Conservation (phyloP, 1,140 invertebrate genomes). For the Caenorhabditis briggsae region DNA sequence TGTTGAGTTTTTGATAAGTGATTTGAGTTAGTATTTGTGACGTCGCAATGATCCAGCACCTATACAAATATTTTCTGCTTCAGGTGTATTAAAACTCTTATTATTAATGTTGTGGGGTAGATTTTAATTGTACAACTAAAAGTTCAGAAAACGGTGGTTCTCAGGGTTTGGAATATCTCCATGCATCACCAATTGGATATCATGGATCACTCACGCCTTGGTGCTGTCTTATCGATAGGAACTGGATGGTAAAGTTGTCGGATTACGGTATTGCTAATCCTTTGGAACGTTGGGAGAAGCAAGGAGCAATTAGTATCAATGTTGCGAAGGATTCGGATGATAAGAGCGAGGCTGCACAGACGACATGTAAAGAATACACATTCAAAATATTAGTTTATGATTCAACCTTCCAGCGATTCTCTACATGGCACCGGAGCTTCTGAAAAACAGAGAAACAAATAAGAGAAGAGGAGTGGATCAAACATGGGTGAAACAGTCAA, state of each 20-base stretch:
- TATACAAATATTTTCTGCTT: no score
- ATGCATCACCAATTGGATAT: conserved; percentile 74
- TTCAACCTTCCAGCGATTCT: conserved; percentile 50
- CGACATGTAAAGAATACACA: conserved; percentile 64
- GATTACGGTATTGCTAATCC: conserved; percentile 75
- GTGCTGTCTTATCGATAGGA: conserved; percentile 73
- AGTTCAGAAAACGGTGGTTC: conserved; percentile 31
- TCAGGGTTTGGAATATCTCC: conserved; percentile 63
- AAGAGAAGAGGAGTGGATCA: conserved; percentile 64
- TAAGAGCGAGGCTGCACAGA: conserved; percentile 72
- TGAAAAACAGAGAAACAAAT: conserved; percentile 66
- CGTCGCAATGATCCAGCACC: no score
- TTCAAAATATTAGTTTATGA: background rate
- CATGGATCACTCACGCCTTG: conserved; percentile 75
- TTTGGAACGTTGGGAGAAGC: conserved; percentile 76
- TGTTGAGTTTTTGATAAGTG: no score
- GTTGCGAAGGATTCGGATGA: conserved; percentile 69
- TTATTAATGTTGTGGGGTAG: conserved; percentile 1
- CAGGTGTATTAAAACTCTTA: background rate
- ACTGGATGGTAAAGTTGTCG: conserved; percentile 76
- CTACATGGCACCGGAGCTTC: conserved; percentile 65
- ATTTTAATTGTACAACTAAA: background rate
- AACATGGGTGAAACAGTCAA: conserved; percentile 63
- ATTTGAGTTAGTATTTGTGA: no score
- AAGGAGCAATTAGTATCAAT: conserved; percentile 68